phyloP scores from a whole-genome alignment of 1,140 invertebrate genomes.

The Caerostris extrusa region DNA sequence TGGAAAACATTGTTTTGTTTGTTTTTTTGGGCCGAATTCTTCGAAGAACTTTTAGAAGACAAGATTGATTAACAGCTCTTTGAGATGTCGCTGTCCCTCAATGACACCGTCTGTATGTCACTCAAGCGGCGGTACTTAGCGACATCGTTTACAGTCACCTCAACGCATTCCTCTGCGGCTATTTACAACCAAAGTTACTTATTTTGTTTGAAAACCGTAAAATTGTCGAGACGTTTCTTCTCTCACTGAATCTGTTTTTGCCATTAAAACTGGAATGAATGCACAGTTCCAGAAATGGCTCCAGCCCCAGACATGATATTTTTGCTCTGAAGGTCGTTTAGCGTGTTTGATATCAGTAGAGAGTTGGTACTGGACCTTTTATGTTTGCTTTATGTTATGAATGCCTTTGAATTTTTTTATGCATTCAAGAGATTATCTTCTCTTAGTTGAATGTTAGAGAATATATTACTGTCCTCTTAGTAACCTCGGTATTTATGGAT shows the following conservation, averaged over 20 bases:
- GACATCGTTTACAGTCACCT: not conserved
- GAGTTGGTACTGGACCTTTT: not conserved
- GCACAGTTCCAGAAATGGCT: not conserved
- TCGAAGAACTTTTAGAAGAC: not conserved
- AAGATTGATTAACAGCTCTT: not conserved
- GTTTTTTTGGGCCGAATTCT: no score
- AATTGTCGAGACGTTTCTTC: not conserved
- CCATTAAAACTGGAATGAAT: not conserved
- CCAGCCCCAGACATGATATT: not conserved
- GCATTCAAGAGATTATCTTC: no score
- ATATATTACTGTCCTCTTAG: no score
- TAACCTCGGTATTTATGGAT: no score
- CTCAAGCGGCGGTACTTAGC: not conserved
- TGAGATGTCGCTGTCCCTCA: not conserved
- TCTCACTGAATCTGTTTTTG: not conserved
- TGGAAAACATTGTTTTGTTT: no score
- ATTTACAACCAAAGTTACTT: not conserved
- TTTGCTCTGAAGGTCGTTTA: not conserved
- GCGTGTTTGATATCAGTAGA: not conserved
- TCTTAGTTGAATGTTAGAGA: no score
- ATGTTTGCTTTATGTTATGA: not conserved
- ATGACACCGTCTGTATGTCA: not conserved
- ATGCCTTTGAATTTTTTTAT: not conserved
- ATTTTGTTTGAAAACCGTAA: not conserved
- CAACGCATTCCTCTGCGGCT: not conserved